Conservation (phyloP, 2,888 invertebrate species). For the Bellardia bayeri region DNA sequence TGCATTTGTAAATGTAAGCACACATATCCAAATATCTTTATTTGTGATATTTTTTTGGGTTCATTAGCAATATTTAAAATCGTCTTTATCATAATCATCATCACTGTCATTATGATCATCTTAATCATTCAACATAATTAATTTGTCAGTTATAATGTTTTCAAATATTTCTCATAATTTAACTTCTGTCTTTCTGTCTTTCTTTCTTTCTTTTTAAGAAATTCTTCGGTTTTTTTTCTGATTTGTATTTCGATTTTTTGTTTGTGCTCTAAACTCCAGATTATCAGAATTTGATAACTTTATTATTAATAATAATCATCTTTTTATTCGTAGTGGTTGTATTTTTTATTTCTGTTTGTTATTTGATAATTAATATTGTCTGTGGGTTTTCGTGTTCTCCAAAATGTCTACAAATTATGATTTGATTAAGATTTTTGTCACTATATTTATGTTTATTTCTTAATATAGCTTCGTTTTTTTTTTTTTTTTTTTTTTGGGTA, state of each 20-base stretch:
- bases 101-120: constrained; percentile 29
- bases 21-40: not conserved
- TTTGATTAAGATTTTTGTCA: constrained; percentile 71
- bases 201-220: not conserved
- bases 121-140: constrained; percentile 60
- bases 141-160: constrained; percentile 68
- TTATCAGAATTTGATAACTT: constrained; percentile 68
- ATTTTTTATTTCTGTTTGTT: constrained; percentile 41
- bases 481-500: not conserved
- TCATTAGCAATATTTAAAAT: constrained; percentile 5
- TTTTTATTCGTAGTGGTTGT: constrained; percentile 35
- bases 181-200: constrained; percentile 65
- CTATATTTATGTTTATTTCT: constrained; percentile 67
- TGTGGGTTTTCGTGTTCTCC: constrained; percentile 45
- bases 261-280: constrained; percentile 38
- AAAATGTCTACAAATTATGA: constrained; percentile 69
- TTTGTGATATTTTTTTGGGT: not conserved
- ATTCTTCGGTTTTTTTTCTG: constrained; percentile 2
- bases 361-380: constrained; percentile 68
- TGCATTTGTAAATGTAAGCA: not conserved
- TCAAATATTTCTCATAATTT: constrained; percentile 63
- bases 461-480: constrained; percentile 36
- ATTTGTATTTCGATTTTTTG: constrained; percentile 5
- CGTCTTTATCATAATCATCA: constrained; percentile 30
- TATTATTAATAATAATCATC: constrained; percentile 64